Conservation (phyloP, 2,888 invertebrate species). For the Pyralis farinalis region DNA sequence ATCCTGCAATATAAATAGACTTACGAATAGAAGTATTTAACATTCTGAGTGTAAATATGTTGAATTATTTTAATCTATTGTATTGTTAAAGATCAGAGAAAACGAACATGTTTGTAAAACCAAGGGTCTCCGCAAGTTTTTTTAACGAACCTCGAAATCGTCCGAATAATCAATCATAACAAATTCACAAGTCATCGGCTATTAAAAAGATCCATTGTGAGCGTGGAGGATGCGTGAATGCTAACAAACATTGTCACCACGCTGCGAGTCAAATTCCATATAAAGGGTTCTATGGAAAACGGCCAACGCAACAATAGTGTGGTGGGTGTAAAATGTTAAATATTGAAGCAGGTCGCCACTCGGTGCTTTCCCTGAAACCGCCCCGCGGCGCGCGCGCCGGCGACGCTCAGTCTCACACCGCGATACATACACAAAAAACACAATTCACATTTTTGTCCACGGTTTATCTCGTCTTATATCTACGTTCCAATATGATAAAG, state of each 20-base stretch:
- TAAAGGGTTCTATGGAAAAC: slow-evolving; percentile 66
- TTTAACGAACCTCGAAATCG: slow-evolving; percentile 29
- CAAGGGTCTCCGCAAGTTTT: slow-evolving; percentile 49
- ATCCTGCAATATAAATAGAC: slow-evolving; percentile 5
- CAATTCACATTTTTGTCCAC: slow-evolving; percentile 52
- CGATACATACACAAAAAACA: slow-evolving; percentile 64
- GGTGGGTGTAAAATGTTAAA: slow-evolving; percentile 74
- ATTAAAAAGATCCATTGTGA: slow-evolving; percentile 70
- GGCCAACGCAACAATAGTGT: slow-evolving; percentile 55
- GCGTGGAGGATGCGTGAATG: slow-evolving; percentile 63
- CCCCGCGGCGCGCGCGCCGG: slow-evolving; percentile 72
- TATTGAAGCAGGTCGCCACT: slow-evolving; percentile 64
- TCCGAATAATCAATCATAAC: slow-evolving; percentile 69
- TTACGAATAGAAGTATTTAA: background rate
- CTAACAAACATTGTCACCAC: slow-evolving; percentile 77
- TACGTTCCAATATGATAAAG: slow-evolving; percentile 69
- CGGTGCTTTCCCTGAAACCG: slow-evolving; percentile 69
- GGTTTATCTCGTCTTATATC: slow-evolving; percentile 70
- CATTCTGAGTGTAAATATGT: background rate
- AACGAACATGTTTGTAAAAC: slow-evolving; percentile 15
- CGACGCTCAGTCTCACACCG: slow-evolving; percentile 73
- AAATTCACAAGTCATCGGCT: slow-evolving; percentile 80
- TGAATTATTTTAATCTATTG: background rate
- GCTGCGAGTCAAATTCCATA: slow-evolving; percentile 61
- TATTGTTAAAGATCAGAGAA: slow-evolving; percentile 11